Evolutionary conservation across 2,888 invertebrate species (phyloP).

Genomic region (Orchestes rusci): DNA sequence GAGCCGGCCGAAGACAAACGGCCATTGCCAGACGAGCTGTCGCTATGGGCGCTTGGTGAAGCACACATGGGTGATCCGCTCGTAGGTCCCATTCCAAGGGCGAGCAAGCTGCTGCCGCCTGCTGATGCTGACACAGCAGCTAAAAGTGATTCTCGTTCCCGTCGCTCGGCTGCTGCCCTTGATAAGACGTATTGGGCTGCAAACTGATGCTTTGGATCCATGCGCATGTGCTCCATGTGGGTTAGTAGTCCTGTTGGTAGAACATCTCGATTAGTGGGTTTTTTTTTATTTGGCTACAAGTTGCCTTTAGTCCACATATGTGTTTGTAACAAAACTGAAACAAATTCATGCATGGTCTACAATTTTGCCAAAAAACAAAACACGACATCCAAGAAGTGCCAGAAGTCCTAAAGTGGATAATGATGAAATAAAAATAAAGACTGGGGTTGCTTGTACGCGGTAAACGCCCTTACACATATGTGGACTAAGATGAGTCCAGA

Average conservation of each 20-base stretch:
- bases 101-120: constrained; percentile 57
- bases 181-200: constrained; percentile 90
- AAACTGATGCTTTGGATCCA: constrained; percentile 94
- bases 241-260: constrained; percentile 66
- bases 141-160: constrained; percentile 72
- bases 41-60: constrained; percentile 79
- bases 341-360: constrained; percentile 21
- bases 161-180: constrained; percentile 81
- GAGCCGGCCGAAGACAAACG: constrained; percentile 73
- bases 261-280: not conserved
- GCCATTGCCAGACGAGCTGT: constrained; percentile 76
- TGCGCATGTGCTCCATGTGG: constrained; percentile 95
- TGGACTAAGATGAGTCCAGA: constrained; percentile 14
- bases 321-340: constrained; percentile 25
- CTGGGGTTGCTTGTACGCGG: constrained; percentile 19
- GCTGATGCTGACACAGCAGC: constrained; percentile 52
- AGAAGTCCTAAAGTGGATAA: constrained; percentile 21
- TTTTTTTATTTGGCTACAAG: constrained; percentile 7
- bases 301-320: constrained; percentile 34
- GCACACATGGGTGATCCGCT: constrained; percentile 63
- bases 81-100: constrained; percentile 44
- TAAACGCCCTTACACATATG: constrained; percentile 23
- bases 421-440: too few species aligned
- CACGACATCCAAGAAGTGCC: constrained; percentile 16
- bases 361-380: constrained; percentile 17